Conservation (phyloP, 2,113 vertebrate species). For the Pagrus major region DNA sequence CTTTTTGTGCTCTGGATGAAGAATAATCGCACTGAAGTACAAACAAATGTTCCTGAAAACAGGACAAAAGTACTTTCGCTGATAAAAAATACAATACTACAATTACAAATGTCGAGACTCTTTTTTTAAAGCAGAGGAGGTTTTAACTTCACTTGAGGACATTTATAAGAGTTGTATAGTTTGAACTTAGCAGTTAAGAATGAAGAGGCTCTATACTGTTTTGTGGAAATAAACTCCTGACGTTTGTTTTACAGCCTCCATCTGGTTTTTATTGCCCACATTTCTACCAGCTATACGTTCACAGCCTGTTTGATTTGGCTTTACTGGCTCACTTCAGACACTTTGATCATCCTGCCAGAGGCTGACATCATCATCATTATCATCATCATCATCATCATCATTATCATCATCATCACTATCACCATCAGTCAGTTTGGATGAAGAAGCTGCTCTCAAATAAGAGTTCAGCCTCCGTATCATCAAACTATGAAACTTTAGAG, state of each 20-base stretch:
- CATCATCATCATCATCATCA: conserved; percentile 15
- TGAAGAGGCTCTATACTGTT: neutral
- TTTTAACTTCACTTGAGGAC: neutral
- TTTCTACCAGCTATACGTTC: conserved; percentile 4
- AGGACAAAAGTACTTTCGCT: no score
- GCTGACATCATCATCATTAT: conserved; percentile 33
- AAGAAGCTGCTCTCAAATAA: neutral
- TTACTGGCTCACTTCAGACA: neutral
- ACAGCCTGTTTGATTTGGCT: conserved; percentile 14
- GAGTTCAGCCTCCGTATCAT: neutral
- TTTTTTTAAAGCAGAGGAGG: neutral
- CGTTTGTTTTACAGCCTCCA: conserved; percentile 37
- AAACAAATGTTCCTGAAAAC: neutral
- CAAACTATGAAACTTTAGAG: neutral
- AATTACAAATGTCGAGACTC: neutral
- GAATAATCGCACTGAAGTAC: neutral
- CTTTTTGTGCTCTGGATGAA: no score
- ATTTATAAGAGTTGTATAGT: neutral
- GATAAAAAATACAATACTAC: no score
- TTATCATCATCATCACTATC: conserved; percentile 19
- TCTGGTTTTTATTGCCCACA: conserved; percentile 41
- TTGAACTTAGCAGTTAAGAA: neutral
- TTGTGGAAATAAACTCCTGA: conserved; percentile 23
- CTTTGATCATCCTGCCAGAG: conserved; percentile 46
- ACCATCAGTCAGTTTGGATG: conserved; percentile 1